A percentile compares a stretch with the other conserved stretches of the same genome.
phyloP scores from a whole-genome alignment of 2,888 invertebrate genomes.

The Luperina nickerlii region DNA sequence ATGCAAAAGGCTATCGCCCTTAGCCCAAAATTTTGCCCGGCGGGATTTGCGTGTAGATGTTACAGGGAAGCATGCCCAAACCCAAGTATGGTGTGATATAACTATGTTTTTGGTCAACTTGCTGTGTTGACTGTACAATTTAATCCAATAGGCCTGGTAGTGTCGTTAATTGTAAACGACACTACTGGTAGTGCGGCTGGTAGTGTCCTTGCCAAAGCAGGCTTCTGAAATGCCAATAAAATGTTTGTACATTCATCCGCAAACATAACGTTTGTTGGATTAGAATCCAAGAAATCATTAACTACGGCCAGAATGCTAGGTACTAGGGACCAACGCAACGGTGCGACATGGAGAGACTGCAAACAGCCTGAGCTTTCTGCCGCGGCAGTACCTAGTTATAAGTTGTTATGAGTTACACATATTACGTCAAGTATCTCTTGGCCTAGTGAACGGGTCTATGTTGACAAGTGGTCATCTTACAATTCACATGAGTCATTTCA shows the following conservation, averaged over 20 bases:
- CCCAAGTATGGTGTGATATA: too few species aligned
- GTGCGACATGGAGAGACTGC: background rate
- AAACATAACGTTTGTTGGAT: background rate
- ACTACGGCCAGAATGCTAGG: background rate
- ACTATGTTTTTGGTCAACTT: too few species aligned
- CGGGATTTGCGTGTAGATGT: too few species aligned
- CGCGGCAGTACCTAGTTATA: background rate
- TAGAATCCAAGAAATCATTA: background rate
- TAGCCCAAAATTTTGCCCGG: too few species aligned
- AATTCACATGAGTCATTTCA: background rate
- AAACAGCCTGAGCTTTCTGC: background rate
- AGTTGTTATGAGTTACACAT: background rate
- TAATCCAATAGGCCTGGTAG: too few species aligned
- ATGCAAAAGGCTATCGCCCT: too few species aligned
- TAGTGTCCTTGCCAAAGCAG: too few species aligned
- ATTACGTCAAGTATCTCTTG: background rate
- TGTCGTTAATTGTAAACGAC: too few species aligned
- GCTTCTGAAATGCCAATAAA: background rate
- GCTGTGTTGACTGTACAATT: too few species aligned
- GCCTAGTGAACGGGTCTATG: background rate
- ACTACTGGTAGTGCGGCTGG: too few species aligned
- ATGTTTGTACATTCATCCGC: background rate
- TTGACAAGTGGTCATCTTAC: background rate
- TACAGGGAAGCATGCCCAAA: too few species aligned
- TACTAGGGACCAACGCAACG: background rate